Evolutionary conservation across 1,140 invertebrate genomes (phyloP).

Genomic region (Apis laboriosa): DNA sequence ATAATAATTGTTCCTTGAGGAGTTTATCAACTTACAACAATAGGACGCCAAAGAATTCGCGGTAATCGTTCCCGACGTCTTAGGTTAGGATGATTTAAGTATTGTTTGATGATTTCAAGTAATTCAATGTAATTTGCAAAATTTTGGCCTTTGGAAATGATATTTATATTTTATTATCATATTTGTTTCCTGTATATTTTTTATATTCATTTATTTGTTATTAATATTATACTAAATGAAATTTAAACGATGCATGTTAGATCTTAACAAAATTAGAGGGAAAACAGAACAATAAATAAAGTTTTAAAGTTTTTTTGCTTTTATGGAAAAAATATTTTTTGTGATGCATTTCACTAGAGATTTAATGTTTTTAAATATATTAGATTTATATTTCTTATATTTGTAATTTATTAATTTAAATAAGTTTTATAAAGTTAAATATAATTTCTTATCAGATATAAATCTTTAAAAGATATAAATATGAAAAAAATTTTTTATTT

Average conservation of each 20-base stretch:
- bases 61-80: slow-evolving; percentile 36
- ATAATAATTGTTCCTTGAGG: slow-evolving; percentile 12
- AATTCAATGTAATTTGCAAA: background rate
- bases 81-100: slow-evolving; percentile 57
- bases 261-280: background rate
- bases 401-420: background rate
- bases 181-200: too few species aligned
- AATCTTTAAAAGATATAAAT: background rate
- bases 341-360: background rate
- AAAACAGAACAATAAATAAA: slow-evolving; percentile 4
- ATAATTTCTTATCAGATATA: background rate
- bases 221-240: background rate
- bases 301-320: background rate
- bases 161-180: background rate
- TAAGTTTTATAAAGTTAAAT: background rate
- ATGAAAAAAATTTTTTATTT: background rate
- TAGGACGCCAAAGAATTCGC: slow-evolving; percentile 22
- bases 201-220: background rate
- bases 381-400: background rate
- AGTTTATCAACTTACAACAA: slow-evolving; percentile 3
- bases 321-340: background rate
- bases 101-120: slow-evolving; percentile 1
- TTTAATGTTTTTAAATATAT: slow-evolving; percentile 1
- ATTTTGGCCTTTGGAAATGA: background rate
- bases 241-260: background rate